Conservation (phyloP, 2,797 vertebrate genomes). For the Hippoglossus hippoglossus region DNA sequence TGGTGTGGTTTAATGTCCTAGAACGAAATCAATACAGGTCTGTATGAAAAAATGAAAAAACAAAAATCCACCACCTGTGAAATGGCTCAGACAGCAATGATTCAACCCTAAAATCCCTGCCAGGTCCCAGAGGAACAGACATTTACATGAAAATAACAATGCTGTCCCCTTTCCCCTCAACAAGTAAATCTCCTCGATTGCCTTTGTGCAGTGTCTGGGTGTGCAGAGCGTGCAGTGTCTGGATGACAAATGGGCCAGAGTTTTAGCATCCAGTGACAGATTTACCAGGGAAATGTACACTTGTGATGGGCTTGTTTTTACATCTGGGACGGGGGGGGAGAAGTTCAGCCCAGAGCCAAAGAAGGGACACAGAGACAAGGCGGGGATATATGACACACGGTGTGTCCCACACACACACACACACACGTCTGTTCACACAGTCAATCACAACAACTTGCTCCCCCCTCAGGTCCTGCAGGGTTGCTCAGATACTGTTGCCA, state of each 20-base stretch:
- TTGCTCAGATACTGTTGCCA: slow-evolving; percentile 32
- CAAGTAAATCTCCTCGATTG: slow-evolving; percentile 60
- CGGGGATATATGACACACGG: slow-evolving; percentile 28
- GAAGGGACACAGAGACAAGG: slow-evolving; percentile 32
- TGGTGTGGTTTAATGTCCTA: slow-evolving; percentile 43
- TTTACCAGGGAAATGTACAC: slow-evolving; percentile 65
- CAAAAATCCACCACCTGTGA: slow-evolving; percentile 52
- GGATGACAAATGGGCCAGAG: slow-evolving; percentile 44
- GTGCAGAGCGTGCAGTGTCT: slow-evolving; percentile 43
- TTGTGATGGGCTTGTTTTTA: slow-evolving; percentile 58
- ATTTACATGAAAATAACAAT: slow-evolving; percentile 64
- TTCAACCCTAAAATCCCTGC: slow-evolving; percentile 25
- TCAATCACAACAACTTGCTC: slow-evolving; percentile 39
- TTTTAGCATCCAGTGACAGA: slow-evolving; percentile 71
- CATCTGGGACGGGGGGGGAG: slow-evolving; percentile 45
- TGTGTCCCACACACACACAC: not conserved
- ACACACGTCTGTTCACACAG: slow-evolving; percentile 33
- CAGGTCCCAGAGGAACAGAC: slow-evolving; percentile 30
- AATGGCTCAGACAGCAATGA: slow-evolving; percentile 55
- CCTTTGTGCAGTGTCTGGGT: slow-evolving; percentile 47
- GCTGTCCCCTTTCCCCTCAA: slow-evolving; percentile 20
- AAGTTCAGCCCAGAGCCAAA: slow-evolving; percentile 25
- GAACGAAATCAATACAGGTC: slow-evolving; percentile 44
- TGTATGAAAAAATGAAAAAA: slow-evolving; percentile 18
- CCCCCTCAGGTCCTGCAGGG: slow-evolving; percentile 19